These are phyloP conservation scores for Hymenochirus boettgeri DNA, from an alignment of 2,113 vertebrate genomes.

Conservation along the genomic window DNA sequence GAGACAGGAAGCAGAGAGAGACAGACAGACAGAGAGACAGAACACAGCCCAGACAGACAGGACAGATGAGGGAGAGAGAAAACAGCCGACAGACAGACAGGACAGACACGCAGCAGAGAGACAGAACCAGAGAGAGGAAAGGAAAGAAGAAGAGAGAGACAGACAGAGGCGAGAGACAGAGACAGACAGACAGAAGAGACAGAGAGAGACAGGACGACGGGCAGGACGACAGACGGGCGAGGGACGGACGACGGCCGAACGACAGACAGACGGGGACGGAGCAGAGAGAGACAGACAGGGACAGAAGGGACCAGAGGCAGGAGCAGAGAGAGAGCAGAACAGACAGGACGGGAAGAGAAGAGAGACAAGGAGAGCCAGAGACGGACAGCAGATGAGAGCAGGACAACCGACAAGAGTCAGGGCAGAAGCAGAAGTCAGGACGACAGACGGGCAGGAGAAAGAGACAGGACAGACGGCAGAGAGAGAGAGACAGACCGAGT, in stretches of 20 bases:
- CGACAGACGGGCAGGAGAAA: neutral
- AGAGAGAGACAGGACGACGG: neutral
- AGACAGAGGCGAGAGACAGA: too few relatives aligned
- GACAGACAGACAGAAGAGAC: too few relatives aligned
- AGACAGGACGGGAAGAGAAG: neutral
- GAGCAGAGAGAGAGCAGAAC: too few relatives aligned
- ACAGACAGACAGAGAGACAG: neutral
- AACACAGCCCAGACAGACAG: neutral
- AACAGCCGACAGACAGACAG: too few relatives aligned
- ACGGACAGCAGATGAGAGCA: neutral
- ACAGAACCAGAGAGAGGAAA: neutral
- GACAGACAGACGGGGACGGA: too few relatives aligned
- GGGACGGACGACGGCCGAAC: too few relatives aligned
- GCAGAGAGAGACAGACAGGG: too few relatives aligned
- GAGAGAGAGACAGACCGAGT: neutral
- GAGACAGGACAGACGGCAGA: neutral
- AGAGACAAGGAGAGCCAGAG: neutral
- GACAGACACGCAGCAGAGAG: too few relatives aligned
- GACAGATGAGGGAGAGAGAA: neutral
- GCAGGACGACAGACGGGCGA: neutral
- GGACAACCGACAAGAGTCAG: neutral
- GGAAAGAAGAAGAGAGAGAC: neutral
- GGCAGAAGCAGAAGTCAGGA: neutral
- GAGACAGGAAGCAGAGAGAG: neutral
- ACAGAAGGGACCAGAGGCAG: too few relatives aligned